phyloP scores from a whole-genome alignment of 2,888 invertebrate species.

The Acleris literana region DNA sequence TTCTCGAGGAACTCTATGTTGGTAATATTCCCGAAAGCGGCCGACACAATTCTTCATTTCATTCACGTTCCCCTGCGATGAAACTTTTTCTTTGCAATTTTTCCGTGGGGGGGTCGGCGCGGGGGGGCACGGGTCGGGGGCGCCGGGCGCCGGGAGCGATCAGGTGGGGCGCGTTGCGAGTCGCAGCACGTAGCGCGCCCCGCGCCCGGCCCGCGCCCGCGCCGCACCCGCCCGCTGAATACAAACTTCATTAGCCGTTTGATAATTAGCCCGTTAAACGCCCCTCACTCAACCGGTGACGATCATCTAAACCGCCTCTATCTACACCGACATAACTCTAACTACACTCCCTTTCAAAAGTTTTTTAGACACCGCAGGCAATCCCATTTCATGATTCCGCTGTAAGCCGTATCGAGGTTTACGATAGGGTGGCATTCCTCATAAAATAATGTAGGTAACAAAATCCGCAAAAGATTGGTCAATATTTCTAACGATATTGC shows the following conservation, averaged over 20 bases:
- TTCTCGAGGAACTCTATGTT: conserved; percentile 74
- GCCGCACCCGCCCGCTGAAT: conserved; percentile 76
- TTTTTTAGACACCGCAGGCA: conserved; percentile 23
- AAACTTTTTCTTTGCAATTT: conserved; percentile 84
- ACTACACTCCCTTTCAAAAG: conserved; percentile 18
- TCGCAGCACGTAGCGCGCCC: conserved; percentile 76
- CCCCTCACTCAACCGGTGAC: conserved; percentile 73
- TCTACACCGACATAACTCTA: conserved; percentile 41
- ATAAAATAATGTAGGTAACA: conserved; percentile 23
- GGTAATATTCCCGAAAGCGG: conserved; percentile 80
- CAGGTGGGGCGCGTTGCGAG: conserved; percentile 79
- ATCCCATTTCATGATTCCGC: conserved; percentile 28
- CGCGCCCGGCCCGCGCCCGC: conserved; percentile 45
- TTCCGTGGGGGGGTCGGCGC: conserved; percentile 77
- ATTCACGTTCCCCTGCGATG: conserved; percentile 83
- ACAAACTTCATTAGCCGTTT: conserved; percentile 84
- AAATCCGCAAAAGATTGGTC: conserved; percentile 26
- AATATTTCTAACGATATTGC: conserved; percentile 25
- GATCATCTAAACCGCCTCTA: conserved; percentile 63
- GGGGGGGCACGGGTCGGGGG: conserved; percentile 66
- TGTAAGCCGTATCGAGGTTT: conserved; percentile 27
- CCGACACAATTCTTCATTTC: conserved; percentile 82
- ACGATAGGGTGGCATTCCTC: conserved; percentile 27
- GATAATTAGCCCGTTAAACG: conserved; percentile 84
- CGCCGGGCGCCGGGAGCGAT: conserved; percentile 46